phyloP scores from a whole-genome alignment of 2,113 vertebrate species.

The Hipposideros armiger region DNA sequence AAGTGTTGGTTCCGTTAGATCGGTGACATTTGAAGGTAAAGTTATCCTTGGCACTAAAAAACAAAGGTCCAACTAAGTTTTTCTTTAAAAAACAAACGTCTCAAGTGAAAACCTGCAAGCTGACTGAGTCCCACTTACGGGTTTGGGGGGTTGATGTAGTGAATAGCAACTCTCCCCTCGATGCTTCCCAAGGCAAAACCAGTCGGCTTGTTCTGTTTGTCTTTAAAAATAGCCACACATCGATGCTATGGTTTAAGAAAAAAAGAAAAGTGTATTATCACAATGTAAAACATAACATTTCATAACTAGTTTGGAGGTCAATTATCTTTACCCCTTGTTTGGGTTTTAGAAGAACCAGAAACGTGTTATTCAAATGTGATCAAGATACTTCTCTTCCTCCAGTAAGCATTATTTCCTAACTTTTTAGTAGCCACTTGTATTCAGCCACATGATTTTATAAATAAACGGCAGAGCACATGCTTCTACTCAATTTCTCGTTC shows the following conservation, averaged over 20 bases:
- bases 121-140: slow-evolving; percentile 91
- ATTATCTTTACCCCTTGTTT: background rate
- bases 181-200: slow-evolving; percentile 99
- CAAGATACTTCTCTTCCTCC: accelerated
- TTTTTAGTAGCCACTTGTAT: background rate
- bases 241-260: slow-evolving; percentile 91
- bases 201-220: slow-evolving; percentile 99
- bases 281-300: background rate
- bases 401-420: background rate
- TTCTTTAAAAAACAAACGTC: background rate
- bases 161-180: slow-evolving; percentile 98
- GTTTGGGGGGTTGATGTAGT: slow-evolving; percentile 99
- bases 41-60: slow-evolving; percentile 97
- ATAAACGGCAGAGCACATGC: accelerated
- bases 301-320: accelerated
- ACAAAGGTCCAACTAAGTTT: slow-evolving; percentile 32
- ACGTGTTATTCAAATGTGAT: accelerated
- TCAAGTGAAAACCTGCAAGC: background rate
- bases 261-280: background rate
- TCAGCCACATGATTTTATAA: accelerated
- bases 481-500: accelerated
- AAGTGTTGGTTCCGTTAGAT: slow-evolving; percentile 98
- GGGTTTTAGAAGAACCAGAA: background rate
- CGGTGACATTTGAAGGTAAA: slow-evolving; percentile 99
- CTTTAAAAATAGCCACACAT: slow-evolving; percentile 99